Evolutionary conservation across 2,113 vertebrate genomes (phyloP).

Genomic region (Fregetta grallaria): DNA sequence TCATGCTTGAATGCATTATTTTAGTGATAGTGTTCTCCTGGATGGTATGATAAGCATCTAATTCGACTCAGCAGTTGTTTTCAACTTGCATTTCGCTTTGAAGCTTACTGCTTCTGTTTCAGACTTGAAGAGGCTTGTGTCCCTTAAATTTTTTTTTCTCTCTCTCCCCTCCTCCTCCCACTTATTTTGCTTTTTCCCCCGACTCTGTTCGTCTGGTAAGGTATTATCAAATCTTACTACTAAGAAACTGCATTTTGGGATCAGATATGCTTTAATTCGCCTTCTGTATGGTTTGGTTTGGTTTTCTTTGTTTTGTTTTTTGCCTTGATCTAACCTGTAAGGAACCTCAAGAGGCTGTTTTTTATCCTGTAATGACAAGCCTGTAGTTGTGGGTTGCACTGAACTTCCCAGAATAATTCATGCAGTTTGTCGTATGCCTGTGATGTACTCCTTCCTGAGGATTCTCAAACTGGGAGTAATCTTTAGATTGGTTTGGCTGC

Average conservation of each 20-base stretch:
- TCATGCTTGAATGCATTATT: background rate
- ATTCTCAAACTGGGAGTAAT: background rate
- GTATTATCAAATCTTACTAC: background rate
- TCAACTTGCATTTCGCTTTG: background rate
- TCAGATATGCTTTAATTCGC: background rate
- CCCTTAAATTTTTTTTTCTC: background rate
- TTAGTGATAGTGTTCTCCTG: background rate
- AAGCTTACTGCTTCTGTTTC: background rate
- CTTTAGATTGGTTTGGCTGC: background rate
- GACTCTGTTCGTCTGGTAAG: background rate
- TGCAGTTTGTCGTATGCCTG: background rate
- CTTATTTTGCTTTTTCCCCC: background rate
- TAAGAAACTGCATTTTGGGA: background rate
- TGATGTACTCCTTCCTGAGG: background rate
- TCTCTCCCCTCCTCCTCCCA: background rate
- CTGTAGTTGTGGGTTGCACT: background rate
- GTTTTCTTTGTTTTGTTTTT: background rate
- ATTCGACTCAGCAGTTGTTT: background rate
- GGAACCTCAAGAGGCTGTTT: background rate
- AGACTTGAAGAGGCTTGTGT: background rate
- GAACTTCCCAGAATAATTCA: background rate
- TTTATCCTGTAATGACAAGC: background rate
- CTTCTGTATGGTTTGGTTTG: background rate
- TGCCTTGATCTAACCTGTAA: background rate
- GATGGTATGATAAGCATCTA: constrained; percentile 18